phyloP scores from a whole-genome alignment of 2,113 vertebrate genomes.

The Arothron firmamentum region DNA sequence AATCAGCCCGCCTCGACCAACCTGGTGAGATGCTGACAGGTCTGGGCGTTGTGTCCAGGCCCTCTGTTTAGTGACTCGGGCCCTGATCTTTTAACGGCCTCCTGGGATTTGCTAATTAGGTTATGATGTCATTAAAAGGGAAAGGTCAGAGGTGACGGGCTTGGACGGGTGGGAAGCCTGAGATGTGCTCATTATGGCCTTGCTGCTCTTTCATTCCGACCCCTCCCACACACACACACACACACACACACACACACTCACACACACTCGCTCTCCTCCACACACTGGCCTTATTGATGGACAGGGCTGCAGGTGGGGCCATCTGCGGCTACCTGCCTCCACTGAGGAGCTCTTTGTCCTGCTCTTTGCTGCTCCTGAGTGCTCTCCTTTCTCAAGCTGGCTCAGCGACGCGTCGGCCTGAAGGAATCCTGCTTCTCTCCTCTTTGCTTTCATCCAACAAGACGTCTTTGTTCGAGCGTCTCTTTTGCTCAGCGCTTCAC shows the following conservation, averaged over 20 bases:
- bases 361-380: conserved; percentile 18
- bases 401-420: conserved; percentile 34
- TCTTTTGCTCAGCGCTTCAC: too few species aligned
- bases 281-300: conserved; percentile 63
- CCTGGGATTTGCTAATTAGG: conserved; percentile 53
- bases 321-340: conserved; percentile 41
- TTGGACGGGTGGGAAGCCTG: conserved; percentile 16
- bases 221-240: conserved; percentile 3
- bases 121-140: conserved; percentile 59
- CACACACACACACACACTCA: conserved; percentile 34
- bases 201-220: conserved; percentile 46
- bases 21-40: conserved; percentile 71
- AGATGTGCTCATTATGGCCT: conserved; percentile 35
- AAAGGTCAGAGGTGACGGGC: conserved; percentile 52
- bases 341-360: conserved; percentile 62
- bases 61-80: conserved; percentile 26
- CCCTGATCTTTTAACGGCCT: conserved; percentile 11
- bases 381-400: conserved; percentile 51
- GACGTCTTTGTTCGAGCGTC: too few species aligned
- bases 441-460: neutral
- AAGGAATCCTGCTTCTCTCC: conserved; percentile 32
- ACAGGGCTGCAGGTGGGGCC: conserved; percentile 47
- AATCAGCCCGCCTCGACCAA: conserved; percentile 68
- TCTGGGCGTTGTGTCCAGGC: neutral
- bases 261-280: neutral